Percentiles rank a stretch among this genome's conserved stretches.
These are phyloP conservation scores for Drosophila austrosaltans DNA, from an alignment of 2,888 invertebrate genomes.

Conservation along the genomic window DNA sequence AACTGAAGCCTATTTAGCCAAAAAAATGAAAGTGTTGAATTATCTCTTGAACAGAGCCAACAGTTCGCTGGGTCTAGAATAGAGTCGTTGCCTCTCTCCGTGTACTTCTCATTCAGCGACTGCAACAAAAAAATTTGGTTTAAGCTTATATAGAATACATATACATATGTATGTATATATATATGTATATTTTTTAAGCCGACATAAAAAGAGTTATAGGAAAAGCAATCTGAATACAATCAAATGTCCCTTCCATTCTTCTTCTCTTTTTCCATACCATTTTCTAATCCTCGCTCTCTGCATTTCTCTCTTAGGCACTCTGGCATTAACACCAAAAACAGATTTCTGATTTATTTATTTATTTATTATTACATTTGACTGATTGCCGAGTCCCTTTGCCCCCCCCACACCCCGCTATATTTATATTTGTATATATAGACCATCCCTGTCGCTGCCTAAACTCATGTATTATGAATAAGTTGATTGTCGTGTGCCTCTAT, in stretches of 20 bases:
- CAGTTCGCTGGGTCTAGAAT: not conserved
- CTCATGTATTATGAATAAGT: slow-evolving; percentile 70
- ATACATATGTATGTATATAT: not conserved
- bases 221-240: slow-evolving; percentile 13
- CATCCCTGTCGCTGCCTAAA: slow-evolving; percentile 20
- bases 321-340: slow-evolving; percentile 39
- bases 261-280: not conserved
- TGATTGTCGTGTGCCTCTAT: slow-evolving; percentile 67
- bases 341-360: slow-evolving; percentile 62
- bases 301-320: not conserved
- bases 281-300: slow-evolving; percentile 35
- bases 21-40: slow-evolving; percentile 8
- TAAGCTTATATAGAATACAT: not conserved
- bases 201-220: not conserved
- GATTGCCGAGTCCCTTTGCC: slow-evolving; percentile 52
- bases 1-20: slow-evolving; percentile 6
- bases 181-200: slow-evolving; percentile 20
- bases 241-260: not conserved
- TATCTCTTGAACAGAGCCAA: slow-evolving; percentile 5
- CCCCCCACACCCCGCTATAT: not conserved
- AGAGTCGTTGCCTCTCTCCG: not conserved
- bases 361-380: slow-evolving; percentile 72
- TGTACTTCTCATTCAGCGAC: too few species aligned
- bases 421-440: not conserved
- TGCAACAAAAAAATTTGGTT: not conserved